phyloP scores from a whole-genome alignment of 2,888 invertebrate species.

The Chaitophorus viminalis region DNA sequence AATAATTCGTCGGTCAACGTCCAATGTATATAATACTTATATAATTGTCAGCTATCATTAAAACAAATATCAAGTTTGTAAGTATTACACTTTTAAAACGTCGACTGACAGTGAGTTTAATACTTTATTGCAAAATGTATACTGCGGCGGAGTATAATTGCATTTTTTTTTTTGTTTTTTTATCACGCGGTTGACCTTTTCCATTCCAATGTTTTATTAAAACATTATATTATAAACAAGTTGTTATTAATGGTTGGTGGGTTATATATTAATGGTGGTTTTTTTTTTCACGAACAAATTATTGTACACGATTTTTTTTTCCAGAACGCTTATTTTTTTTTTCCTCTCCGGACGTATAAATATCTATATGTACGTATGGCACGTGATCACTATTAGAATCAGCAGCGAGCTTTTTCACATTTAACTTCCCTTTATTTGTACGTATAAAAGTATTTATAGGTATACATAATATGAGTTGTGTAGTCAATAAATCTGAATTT shows the following conservation, averaged over 20 bases:
- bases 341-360: too few species aligned
- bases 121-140: not conserved
- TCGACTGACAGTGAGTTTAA: not conserved
- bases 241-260: constrained; percentile 23
- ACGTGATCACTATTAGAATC: not conserved
- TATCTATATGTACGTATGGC: too few species aligned
- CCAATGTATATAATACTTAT: not conserved
- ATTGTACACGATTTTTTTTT: constrained; percentile 34
- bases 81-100: not conserved
- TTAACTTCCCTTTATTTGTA: not conserved
- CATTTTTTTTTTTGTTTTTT: not conserved
- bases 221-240: constrained; percentile 31
- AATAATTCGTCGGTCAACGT: not conserved
- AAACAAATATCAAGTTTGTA: not conserved
- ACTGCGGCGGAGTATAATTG: constrained; percentile 1
- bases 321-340: constrained; percentile 8
- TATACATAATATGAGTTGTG: not conserved
- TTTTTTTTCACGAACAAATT: constrained; percentile 6
- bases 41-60: not conserved
- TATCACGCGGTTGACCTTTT: constrained; percentile 36
- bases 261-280: constrained; percentile 10
- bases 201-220: constrained; percentile 36
- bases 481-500: constrained; percentile 58
- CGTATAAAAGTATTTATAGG: not conserved
- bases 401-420: constrained; percentile 38